These are phyloP conservation scores for Ceratotherium simum DNA, from an alignment of 2,113 vertebrate species.

Conservation along the genomic window DNA sequence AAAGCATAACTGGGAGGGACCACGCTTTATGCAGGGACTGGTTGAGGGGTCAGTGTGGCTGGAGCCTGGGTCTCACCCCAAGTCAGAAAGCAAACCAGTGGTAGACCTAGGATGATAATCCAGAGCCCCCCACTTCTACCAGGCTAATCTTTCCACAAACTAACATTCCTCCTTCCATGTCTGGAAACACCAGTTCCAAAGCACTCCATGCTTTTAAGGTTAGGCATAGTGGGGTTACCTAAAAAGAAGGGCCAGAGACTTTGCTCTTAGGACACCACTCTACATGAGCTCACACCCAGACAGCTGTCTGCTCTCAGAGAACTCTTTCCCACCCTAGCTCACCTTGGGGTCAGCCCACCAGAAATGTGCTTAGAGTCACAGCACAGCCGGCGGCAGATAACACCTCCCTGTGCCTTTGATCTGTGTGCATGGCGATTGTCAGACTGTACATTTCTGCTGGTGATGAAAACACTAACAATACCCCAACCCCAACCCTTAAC, in stretches of 20 bases:
- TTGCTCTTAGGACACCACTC: neutral
- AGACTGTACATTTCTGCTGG: slow-evolving; percentile 74
- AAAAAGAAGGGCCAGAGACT: neutral
- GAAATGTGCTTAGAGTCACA: slow-evolving; percentile 58
- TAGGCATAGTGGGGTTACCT: no score
- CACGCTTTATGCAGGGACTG: accelerated
- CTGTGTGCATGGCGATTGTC: slow-evolving; percentile 68
- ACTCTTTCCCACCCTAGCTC: slow-evolving; percentile 49
- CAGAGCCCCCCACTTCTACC: neutral
- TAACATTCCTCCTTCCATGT: neutral
- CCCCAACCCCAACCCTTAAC: slow-evolving; percentile 72
- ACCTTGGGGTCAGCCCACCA: slow-evolving; percentile 77
- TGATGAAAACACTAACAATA: slow-evolving; percentile 79
- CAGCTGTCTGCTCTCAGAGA: neutral
- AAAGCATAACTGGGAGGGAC: neutral
- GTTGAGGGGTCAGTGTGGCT: neutral
- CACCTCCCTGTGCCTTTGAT: slow-evolving; percentile 72
- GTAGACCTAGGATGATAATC: neutral
- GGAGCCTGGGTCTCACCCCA: neutral
- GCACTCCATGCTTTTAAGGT: neutral
- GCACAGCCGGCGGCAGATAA: slow-evolving; percentile 65
- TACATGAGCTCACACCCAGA: neutral
- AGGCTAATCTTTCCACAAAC: neutral
- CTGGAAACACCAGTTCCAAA: neutral
- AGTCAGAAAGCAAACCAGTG: neutral